A percentile compares a stretch with the other conserved stretches of the same genome.
phyloP scores from a whole-genome alignment of 1,140 invertebrate genomes.

The Holcopasites calliopsidis region DNA sequence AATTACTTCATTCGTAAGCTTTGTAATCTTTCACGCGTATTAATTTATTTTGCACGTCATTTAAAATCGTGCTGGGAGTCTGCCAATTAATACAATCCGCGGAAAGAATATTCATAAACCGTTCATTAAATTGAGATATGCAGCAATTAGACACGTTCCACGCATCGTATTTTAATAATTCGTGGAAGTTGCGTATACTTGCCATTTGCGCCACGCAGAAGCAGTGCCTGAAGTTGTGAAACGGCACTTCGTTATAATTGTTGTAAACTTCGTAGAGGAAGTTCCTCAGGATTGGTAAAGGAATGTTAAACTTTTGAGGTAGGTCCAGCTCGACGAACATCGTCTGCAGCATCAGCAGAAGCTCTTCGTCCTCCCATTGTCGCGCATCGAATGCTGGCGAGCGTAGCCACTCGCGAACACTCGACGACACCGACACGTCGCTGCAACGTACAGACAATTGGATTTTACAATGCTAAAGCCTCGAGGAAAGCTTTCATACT shows the following conservation, averaged over 20 bases:
- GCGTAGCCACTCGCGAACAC: constrained; percentile 83
- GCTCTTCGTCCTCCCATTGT: constrained; percentile 91
- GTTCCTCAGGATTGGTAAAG: constrained; percentile 85
- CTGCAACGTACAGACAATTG: constrained; percentile 76
- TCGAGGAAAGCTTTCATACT: too few species aligned
- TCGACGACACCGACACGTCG: constrained; percentile 82
- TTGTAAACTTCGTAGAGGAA: constrained; percentile 91
- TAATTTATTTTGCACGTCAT: too few species aligned
- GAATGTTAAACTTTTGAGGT: constrained; percentile 88
- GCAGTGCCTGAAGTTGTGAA: constrained; percentile 94
- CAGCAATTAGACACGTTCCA: neutral
- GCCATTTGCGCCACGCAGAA: constrained; percentile 96
- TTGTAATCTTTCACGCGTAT: neutral
- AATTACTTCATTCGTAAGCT: too few species aligned
- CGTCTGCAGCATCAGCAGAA: constrained; percentile 89
- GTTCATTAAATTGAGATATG: neutral
- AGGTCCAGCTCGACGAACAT: constrained; percentile 92
- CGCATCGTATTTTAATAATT: neutral
- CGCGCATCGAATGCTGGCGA: constrained; percentile 90
- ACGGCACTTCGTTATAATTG: constrained; percentile 94
- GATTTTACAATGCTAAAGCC: too few species aligned
- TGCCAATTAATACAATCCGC: too few species aligned
- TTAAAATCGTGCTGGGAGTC: neutral
- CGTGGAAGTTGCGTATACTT: constrained; percentile 60
- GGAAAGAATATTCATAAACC: neutral